phyloP scores from a whole-genome alignment of 2,113 vertebrate genomes.

The Chlamydotis undulata region DNA sequence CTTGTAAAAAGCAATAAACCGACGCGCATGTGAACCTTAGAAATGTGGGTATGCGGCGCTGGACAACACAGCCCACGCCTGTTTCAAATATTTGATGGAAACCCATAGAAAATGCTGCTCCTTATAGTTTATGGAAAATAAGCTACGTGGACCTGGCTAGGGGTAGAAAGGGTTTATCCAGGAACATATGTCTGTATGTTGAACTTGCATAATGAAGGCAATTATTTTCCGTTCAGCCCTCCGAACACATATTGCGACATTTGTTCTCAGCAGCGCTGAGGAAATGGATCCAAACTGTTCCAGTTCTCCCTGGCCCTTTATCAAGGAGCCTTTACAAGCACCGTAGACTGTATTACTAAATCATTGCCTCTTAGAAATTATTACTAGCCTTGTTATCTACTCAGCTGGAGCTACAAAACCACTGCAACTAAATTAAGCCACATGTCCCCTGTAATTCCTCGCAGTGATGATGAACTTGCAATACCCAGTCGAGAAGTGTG shows the following conservation, averaged over 20 bases:
- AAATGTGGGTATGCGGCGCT: accelerated
- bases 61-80: not conserved
- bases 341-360: not conserved
- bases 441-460: not conserved
- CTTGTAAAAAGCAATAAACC: not conserved
- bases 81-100: not conserved
- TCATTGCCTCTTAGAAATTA: not conserved
- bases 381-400: constrained; percentile 39
- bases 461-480: not conserved
- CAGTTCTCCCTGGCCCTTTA: constrained; percentile 38
- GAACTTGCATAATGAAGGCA: not conserved
- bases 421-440: constrained; percentile 2
- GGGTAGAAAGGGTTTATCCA: not conserved
- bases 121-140: not conserved
- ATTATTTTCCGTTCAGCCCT: constrained; percentile 42
- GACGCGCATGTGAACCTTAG: not conserved
- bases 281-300: constrained; percentile 21
- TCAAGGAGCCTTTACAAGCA: not conserved
- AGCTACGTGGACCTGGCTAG: not conserved
- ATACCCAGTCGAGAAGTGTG: not conserved
- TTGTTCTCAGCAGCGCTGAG: not conserved
- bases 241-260: not conserved
- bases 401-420: constrained; percentile 1
- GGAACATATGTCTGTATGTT: constrained; percentile 39
- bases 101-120: not conserved